Evolutionary conservation across 2,797 vertebrate genomes (phyloP).

Genomic region (Smutsia gigantea): DNA sequence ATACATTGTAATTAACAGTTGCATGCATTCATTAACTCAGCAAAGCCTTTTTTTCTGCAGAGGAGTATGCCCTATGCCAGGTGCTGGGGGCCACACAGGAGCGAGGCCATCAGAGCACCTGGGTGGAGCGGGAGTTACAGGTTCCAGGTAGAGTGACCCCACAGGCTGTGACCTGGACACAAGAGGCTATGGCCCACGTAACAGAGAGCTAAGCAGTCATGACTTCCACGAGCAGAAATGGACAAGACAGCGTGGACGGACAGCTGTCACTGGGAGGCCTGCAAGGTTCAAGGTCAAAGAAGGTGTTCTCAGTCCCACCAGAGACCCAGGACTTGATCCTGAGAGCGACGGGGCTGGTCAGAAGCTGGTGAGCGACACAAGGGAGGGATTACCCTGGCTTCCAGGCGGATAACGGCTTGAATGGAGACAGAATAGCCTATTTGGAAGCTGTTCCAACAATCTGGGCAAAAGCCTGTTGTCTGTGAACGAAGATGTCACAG

Average conservation of each 20-base stretch:
- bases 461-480: neutral
- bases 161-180: no score
- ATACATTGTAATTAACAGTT: no score
- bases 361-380: rapidly evolving
- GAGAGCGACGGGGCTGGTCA: neutral
- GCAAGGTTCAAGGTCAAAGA: no score
- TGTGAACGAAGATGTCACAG: neutral
- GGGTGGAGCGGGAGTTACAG: neutral
- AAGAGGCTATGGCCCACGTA: no score
- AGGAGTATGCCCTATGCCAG: rapidly evolving
- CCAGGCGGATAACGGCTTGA: no score
- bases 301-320: neutral
- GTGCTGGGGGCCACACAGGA: neutral
- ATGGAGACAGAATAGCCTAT: neutral
- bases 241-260: neutral
- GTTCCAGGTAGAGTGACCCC: neutral
- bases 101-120: no score
- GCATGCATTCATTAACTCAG: neutral
- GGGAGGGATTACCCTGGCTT: neutral
- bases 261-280: neutral
- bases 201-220: no score
- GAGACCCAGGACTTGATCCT: neutral
- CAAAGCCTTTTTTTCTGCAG: neutral
- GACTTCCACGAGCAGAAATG: neutral
- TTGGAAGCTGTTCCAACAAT: rapidly evolving